Conservation (phyloP, 1,140 invertebrate genomes). For the Megalonaias nervosa region DNA sequence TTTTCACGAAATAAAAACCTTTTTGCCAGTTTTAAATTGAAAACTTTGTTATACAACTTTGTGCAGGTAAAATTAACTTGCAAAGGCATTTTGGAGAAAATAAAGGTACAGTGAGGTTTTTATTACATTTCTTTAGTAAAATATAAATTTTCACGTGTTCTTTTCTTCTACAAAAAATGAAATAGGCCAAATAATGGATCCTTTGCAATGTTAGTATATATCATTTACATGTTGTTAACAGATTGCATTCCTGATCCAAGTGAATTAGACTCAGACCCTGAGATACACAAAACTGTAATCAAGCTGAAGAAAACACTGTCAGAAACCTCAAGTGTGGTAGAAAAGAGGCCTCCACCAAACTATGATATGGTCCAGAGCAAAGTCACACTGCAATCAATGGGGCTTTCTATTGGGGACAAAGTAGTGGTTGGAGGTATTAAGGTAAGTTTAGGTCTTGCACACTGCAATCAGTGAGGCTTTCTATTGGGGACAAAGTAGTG, state of each 20-base stretch:
- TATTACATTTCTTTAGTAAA: no score
- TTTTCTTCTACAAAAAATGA: no score
- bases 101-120: no score
- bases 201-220: no score
- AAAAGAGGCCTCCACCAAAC: conserved; percentile 60
- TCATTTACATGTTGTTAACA: conserved; percentile 41
- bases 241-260: conserved; percentile 74
- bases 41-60: no score
- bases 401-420: conserved; percentile 72
- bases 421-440: conserved; percentile 41
- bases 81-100: no score
- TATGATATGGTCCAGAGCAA: conserved; percentile 72
- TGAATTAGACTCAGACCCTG: conserved; percentile 69
- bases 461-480: conserved; percentile 72
- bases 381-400: conserved; percentile 73
- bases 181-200: no score
- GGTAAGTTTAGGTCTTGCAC: conserved; percentile 58
- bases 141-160: no score
- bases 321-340: conserved; percentile 56
- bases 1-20: no score
- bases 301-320: conserved; percentile 67
- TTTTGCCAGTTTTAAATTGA: no score
- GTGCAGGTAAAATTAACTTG: no score
- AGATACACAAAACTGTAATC: conserved; percentile 64
- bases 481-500: conserved; percentile 72